Conservation (phyloP, 2,888 invertebrate genomes). For the Schizotus pectinicornis region DNA sequence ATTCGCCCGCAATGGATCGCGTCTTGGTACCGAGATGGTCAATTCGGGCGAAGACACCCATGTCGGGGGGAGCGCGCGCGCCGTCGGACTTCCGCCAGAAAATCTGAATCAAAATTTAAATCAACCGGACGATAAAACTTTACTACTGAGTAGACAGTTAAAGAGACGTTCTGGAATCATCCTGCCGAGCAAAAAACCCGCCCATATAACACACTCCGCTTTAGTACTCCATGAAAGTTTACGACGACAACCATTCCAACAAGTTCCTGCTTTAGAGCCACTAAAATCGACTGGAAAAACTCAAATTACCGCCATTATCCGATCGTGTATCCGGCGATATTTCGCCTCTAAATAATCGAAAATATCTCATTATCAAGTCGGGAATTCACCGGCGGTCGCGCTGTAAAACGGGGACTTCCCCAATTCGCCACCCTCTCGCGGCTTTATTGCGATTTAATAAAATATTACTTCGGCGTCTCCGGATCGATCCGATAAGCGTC, state of each 20-base stretch:
- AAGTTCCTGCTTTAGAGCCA: conserved; percentile 53
- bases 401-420: neutral
- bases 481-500: conserved; percentile 8
- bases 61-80: conserved; percentile 29
- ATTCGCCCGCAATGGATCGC: conserved; percentile 37
- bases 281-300: conserved; percentile 46
- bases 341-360: conserved; percentile 16
- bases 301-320: conserved; percentile 41
- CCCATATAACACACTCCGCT: conserved; percentile 49
- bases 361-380: conserved; percentile 1
- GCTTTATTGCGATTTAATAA: conserved; percentile 43
- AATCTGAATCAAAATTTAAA: conserved; percentile 44
- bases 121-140: conserved; percentile 40
- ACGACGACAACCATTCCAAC: conserved; percentile 54
- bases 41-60: conserved; percentile 9
- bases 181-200: conserved; percentile 40
- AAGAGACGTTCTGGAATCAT: conserved; percentile 49
- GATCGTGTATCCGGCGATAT: conserved; percentile 25
- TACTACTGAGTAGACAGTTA: conserved; percentile 44
- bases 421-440: neutral
- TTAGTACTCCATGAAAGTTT: conserved; percentile 57
- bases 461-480: conserved; percentile 32
- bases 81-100: conserved; percentile 18
- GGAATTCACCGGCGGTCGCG: neutral
- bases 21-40: too few species aligned